A percentile compares a stretch with the other conserved stretches of the same genome.
Evolutionary conservation across 2,888 invertebrate species (phyloP).

Genomic region (Protodeltote pygarga): DNA sequence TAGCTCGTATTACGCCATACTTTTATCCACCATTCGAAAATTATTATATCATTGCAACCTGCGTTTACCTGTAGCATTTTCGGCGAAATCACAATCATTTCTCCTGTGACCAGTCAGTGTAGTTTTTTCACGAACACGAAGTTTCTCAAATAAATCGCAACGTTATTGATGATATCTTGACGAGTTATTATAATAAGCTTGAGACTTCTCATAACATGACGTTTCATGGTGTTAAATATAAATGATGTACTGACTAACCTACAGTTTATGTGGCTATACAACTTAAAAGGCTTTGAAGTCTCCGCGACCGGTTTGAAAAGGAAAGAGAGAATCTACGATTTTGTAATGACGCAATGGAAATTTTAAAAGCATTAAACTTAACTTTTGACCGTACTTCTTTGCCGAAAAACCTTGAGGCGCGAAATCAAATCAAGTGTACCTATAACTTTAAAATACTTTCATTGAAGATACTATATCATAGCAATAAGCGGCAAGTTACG

Average conservation of each 20-base stretch:
- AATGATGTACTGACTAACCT: neutral
- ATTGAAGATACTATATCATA: too few species aligned
- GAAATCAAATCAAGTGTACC: too few species aligned
- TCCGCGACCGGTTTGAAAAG: neutral
- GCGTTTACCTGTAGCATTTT: slow-evolving; percentile 12
- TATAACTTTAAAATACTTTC: too few species aligned
- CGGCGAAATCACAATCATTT: slow-evolving; percentile 38
- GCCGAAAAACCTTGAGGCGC: too few species aligned
- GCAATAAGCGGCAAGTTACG: too few species aligned
- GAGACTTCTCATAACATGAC: slow-evolving; percentile 11
- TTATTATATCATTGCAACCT: slow-evolving; percentile 11
- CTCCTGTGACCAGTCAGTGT: slow-evolving; percentile 27
- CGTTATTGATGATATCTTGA: slow-evolving; percentile 21
- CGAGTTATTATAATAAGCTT: slow-evolving; percentile 17
- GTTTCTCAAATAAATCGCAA: slow-evolving; percentile 14
- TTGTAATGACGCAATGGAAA: neutral
- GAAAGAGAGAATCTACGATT: neutral
- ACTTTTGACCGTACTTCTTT: too few species aligned
- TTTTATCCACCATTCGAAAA: slow-evolving; percentile 23
- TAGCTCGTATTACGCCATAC: slow-evolving; percentile 23
- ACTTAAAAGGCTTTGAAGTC: too few species aligned
- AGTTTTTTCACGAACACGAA: slow-evolving; percentile 24
- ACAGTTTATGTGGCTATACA: too few species aligned
- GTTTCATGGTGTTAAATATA: slow-evolving; percentile 9
- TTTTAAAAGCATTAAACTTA: too few species aligned